Base-by-base conservation (phyloP, 2,113 vertebrate species). In the Pristiophorus japonicus region DNA sequence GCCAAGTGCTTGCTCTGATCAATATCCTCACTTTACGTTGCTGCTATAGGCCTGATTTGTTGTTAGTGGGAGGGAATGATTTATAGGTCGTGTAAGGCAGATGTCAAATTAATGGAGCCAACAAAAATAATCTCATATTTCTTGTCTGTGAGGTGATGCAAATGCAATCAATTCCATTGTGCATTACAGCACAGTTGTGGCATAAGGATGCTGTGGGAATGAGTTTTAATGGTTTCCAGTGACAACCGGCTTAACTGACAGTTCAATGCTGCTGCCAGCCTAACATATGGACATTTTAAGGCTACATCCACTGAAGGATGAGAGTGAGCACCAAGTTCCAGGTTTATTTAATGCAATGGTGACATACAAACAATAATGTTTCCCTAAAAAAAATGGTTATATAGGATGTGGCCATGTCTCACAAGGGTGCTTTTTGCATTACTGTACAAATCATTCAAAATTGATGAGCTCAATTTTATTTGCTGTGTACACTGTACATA, bases 81-180 rank as follows among this genome's bases (percentile, higher is more conserved):
- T 70, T 65, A 51, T 73, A 70, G 42, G 66, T 18, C 16, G 65
- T 67, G 24, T 6, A 51, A 65, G 45, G 66, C 66, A 94, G 66
- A 73, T 70, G 42, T 27, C 42, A 94, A 70, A 94, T 94, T 94
- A 94, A 94, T 67, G 65, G 24, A 12, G 93, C 66, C 93, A 94
- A 70, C 93, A 70, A 70, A 94, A 94, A 94, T 67, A 94, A 94
- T 66, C 92, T 94, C 62, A 67, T 67, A 94, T 70, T 70, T 94
- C 93, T 94, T 70, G 63, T 73, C 65, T 51, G 66, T 6, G 65
- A 30, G 66, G 42, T 94, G 93, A 94, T 94, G 93, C 51, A 73
- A 70, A 94, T 94, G 66, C 24, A 51, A 94, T 73, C 93, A 94
- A 94, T 94, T 70, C 65, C 22, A 73, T 70, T 94, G 93, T 70